Percentiles rank a stretch among this genome's conserved stretches.
phyloP scores from a whole-genome alignment of 2,888 invertebrate genomes.

The Aspidiotus destructor region DNA sequence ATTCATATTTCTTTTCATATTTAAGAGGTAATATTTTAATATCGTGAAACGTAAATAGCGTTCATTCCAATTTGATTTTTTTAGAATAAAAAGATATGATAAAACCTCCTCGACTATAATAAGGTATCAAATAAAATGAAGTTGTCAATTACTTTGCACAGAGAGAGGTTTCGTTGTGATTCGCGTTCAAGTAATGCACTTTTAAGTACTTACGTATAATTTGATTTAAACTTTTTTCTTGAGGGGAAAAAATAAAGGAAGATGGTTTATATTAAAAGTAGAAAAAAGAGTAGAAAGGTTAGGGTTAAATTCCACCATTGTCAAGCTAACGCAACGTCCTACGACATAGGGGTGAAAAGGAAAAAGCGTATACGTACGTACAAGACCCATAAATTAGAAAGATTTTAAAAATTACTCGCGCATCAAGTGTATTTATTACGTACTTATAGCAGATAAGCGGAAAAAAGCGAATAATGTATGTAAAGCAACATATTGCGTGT shows the following conservation, averaged over 20 bases:
- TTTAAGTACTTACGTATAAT: too few relatives aligned
- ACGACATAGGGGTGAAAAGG: too few relatives aligned
- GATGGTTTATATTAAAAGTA: too few relatives aligned
- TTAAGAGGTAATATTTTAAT: conserved; percentile 27
- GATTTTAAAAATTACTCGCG: conserved; percentile 15
- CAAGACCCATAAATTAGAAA: conserved; percentile 1
- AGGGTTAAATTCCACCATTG: too few relatives aligned
- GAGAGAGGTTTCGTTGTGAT: too few relatives aligned
- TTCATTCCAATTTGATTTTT: conserved; percentile 11
- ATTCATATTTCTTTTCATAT: conserved; percentile 30
- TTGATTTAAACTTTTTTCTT: too few relatives aligned
- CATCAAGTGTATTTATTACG: neutral
- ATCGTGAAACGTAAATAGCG: conserved; percentile 25
- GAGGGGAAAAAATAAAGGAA: too few relatives aligned
- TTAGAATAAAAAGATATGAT: neutral
- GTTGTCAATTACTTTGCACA: neutral
- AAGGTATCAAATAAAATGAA: neutral
- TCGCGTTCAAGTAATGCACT: too few relatives aligned
- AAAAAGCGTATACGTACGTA: too few relatives aligned
- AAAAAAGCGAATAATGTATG: conserved; percentile 7
- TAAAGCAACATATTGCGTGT: conserved; percentile 25
- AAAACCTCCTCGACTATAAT: neutral
- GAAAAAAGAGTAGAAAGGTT: too few relatives aligned
- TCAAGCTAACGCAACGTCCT: too few relatives aligned
- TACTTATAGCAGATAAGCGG: neutral